phyloP scores from a whole-genome alignment of 2,797 vertebrate genomes.

The Rhynchonycteris naso region DNA sequence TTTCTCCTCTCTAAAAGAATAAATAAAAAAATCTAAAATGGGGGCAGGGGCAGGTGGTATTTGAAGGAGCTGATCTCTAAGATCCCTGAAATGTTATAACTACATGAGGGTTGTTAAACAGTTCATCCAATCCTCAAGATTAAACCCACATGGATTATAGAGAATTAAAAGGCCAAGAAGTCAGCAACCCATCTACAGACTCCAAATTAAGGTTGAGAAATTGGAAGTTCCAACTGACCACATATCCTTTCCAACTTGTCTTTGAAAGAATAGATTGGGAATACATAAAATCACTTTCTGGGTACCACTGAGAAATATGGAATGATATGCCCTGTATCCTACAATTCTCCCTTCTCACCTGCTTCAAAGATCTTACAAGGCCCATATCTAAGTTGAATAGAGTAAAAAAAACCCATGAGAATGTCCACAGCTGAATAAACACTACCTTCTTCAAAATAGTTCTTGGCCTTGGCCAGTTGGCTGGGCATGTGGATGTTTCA shows the following conservation, averaged over 20 bases:
- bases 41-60: neutral
- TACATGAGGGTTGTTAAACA: neutral
- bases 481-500: too few species aligned
- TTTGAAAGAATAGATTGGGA: conserved; percentile 18
- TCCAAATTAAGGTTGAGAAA: conserved; percentile 81
- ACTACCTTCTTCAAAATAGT: neutral
- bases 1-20: too few species aligned
- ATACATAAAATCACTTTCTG: neutral
- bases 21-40: too few species aligned
- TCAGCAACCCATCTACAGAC: conserved; percentile 72
- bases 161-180: conserved; percentile 34
- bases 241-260: neutral
- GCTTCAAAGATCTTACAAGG: conserved; percentile 37
- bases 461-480: too few species aligned
- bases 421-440: neutral
- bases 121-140: conserved; percentile 55
- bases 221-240: conserved; percentile 63
- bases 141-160: conserved; percentile 53
- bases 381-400: neutral
- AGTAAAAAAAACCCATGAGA: neutral
- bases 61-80: conserved; percentile 26
- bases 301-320: neutral
- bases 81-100: neutral
- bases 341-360: conserved; percentile 4
- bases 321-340: neutral